Conservation (phyloP, 2,888 invertebrate genomes). For the Eupithecia centaureata region DNA sequence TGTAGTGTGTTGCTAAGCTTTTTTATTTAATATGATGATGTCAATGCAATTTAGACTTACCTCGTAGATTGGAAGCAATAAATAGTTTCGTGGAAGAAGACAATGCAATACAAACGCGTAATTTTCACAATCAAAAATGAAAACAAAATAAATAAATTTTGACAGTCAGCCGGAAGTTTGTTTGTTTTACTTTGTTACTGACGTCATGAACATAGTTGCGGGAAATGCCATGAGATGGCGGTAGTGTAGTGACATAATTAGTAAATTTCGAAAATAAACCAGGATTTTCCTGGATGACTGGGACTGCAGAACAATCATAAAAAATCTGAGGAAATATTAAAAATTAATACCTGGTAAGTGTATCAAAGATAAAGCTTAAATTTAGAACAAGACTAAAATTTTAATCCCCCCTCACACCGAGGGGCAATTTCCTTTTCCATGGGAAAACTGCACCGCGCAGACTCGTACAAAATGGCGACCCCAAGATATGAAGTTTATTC, state of each 20-base stretch:
- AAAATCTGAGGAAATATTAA: slow-evolving; percentile 55
- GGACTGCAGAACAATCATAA: slow-evolving; percentile 50
- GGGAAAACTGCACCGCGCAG: slow-evolving; percentile 85
- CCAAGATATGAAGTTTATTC: slow-evolving; percentile 80
- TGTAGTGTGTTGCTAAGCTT: not conserved
- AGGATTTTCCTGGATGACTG: slow-evolving; percentile 69
- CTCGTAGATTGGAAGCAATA: not conserved
- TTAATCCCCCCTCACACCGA: slow-evolving; percentile 75
- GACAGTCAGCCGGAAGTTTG: slow-evolving; percentile 48
- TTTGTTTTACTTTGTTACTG: slow-evolving; percentile 51
- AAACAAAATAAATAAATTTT: slow-evolving; percentile 26
- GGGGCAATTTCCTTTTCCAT: slow-evolving; percentile 82
- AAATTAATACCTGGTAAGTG: slow-evolving; percentile 65
- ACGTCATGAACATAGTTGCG: slow-evolving; percentile 65
- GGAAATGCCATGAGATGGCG: slow-evolving; percentile 69
- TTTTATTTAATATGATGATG: not conserved
- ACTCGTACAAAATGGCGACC: slow-evolving; percentile 88
- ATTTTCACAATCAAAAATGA: slow-evolving; percentile 6
- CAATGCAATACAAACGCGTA: not conserved
- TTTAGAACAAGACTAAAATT: slow-evolving; percentile 57
- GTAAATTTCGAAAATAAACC: slow-evolving; percentile 82
- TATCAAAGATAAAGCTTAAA: slow-evolving; percentile 45
- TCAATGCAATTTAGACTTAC: not conserved
- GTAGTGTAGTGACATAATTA: slow-evolving; percentile 69
- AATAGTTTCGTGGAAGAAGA: not conserved